Evolutionary conservation across 2,797 vertebrate species (phyloP).

Genomic region (Naso thynnoides): DNA sequence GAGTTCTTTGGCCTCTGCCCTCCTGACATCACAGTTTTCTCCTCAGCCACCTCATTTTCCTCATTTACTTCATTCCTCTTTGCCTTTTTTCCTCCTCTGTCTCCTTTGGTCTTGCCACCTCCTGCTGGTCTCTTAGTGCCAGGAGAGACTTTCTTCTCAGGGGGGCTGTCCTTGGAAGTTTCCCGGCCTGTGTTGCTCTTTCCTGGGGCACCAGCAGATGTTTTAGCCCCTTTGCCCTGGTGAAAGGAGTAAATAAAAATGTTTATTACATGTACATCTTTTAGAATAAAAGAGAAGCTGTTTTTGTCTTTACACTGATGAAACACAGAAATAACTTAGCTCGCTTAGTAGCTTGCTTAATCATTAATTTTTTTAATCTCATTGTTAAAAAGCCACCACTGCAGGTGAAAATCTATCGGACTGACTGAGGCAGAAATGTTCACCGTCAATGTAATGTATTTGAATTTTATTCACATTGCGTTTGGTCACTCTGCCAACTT

Average conservation of each 20-base stretch:
- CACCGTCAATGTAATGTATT: too few species aligned
- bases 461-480: too few species aligned
- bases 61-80: slow-evolving; percentile 66
- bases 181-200: slow-evolving; percentile 53
- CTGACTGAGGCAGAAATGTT: too few species aligned
- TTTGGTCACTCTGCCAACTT: too few species aligned
- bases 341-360: too few species aligned
- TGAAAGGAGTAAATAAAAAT: too few species aligned
- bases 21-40: slow-evolving; percentile 25
- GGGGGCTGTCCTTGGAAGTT: slow-evolving; percentile 53
- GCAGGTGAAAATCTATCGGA: too few species aligned
- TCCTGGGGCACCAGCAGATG: slow-evolving; percentile 41
- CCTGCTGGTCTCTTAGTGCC: slow-evolving; percentile 77
- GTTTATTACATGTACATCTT: too few species aligned
- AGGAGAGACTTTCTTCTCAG: slow-evolving; percentile 68
- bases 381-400: too few species aligned
- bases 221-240: slow-evolving; percentile 67
- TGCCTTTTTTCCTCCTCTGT: slow-evolving; percentile 71
- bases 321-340: neutral
- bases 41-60: slow-evolving; percentile 45
- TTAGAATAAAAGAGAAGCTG: neutral
- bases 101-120: slow-evolving; percentile 23
- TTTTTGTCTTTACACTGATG: neutral
- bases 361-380: too few species aligned
- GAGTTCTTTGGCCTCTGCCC: slow-evolving; percentile 80